Evolutionary conservation across 2,113 vertebrate species (phyloP).

Genomic region (Orycteropus afer): DNA sequence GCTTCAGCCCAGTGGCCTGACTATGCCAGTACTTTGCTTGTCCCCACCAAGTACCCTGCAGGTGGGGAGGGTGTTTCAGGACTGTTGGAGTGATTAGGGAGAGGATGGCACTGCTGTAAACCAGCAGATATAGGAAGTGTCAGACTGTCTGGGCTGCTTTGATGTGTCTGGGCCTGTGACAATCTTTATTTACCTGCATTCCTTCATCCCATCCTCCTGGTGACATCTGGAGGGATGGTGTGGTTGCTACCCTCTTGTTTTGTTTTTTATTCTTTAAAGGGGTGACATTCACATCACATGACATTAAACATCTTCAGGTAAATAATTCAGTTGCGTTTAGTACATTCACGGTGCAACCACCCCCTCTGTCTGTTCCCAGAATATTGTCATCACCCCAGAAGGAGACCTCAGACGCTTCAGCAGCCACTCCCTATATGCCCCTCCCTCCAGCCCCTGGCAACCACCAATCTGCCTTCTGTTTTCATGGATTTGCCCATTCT

Average conservation of each 20-base stretch:
- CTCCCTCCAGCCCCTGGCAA: no score
- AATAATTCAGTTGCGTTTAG: neutral
- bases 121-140: neutral
- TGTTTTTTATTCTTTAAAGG: neutral
- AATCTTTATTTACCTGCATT: accelerated
- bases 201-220: neutral
- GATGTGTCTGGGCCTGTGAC: neutral
- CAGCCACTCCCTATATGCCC: no score
- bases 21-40: neutral
- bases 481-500: neutral
- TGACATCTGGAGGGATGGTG: neutral
- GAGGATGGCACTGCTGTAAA: neutral
- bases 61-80: neutral
- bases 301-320: neutral
- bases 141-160: neutral
- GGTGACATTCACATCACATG: neutral
- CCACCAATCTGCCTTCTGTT: no score
- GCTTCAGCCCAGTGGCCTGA: accelerated
- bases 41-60: neutral
- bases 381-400: no score
- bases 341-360: neutral
- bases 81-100: neutral
- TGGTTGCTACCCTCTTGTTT: no score
- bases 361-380: neutral
- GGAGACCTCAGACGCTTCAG: no score